These are phyloP conservation scores for Apostichopus japonicus DNA, from an alignment of 35 echinoderm and acorn worm species.

Conservation along the genomic window DNA sequence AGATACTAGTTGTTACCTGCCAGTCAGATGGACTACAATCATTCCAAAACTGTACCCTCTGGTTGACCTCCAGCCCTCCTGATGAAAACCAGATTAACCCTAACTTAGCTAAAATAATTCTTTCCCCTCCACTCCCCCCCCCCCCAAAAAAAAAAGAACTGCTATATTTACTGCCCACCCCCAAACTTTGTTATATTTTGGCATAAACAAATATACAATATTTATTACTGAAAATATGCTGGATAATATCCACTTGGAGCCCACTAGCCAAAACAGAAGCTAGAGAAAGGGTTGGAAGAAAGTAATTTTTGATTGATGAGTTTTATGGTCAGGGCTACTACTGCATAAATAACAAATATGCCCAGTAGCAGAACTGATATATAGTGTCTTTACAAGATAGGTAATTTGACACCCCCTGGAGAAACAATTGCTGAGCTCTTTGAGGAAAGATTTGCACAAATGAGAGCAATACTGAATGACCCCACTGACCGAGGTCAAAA, in stretches of 20 bases:
- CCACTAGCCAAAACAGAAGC: background rate
- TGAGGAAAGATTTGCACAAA: too few relatives aligned
- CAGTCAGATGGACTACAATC: too few relatives aligned
- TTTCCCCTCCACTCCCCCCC: too few relatives aligned
- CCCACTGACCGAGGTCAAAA: too few relatives aligned
- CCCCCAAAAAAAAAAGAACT: background rate
- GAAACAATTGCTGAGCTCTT: too few relatives aligned
- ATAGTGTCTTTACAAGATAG: too few relatives aligned
- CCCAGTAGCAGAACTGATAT: background rate
- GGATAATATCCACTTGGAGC: background rate
- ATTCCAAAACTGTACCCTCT: background rate
- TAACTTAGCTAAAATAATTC: background rate
- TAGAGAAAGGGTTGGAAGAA: background rate
- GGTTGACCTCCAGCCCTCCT: background rate
- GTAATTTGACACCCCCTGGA: too few relatives aligned
- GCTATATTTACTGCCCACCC: background rate
- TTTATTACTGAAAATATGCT: background rate
- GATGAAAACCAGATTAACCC: background rate
- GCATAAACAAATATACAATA: background rate
- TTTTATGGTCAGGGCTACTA: background rate
- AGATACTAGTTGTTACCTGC: too few relatives aligned
- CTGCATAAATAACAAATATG: background rate
- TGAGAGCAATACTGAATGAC: too few relatives aligned
- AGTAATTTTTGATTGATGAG: background rate
- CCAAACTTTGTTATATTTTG: conserved; percentile 1